phyloP scores from a whole-genome alignment of 2,113 vertebrate genomes.

The Clarias gariepinus region DNA sequence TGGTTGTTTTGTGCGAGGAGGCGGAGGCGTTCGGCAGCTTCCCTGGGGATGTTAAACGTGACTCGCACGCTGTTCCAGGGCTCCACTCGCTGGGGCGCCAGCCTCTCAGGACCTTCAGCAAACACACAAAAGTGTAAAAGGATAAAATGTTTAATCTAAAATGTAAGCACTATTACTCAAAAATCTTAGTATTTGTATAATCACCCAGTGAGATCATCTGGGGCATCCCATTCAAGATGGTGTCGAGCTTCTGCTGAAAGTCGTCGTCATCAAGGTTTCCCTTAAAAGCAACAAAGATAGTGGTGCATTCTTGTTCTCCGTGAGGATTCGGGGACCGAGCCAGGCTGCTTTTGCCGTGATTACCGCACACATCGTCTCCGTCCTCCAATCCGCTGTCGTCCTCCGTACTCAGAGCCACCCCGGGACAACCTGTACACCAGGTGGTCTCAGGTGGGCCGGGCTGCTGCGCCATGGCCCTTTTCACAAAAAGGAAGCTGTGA shows the following conservation, averaged over 20 bases:
- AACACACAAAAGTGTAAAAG: neutral
- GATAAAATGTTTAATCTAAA: neutral
- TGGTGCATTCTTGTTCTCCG: slow-evolving; percentile 70
- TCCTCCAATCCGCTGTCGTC: slow-evolving; percentile 86
- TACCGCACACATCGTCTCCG: slow-evolving; percentile 71
- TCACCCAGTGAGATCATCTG: slow-evolving; percentile 88
- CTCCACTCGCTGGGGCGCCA: slow-evolving; percentile 86
- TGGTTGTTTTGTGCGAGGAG: slow-evolving; percentile 95
- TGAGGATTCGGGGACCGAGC: slow-evolving; percentile 1
- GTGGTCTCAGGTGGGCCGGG: slow-evolving; percentile 62
- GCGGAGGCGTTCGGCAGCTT: slow-evolving; percentile 91
- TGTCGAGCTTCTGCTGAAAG: slow-evolving; percentile 85
- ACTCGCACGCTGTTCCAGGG: slow-evolving; percentile 98
- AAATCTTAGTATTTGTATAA: neutral
- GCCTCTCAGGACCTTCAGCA: slow-evolving; percentile 76
- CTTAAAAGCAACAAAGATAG: slow-evolving; percentile 89
- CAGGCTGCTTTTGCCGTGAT: slow-evolving; percentile 55
- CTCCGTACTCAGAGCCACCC: slow-evolving; percentile 77
- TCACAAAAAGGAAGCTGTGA: slow-evolving; percentile 56
- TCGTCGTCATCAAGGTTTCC: slow-evolving; percentile 91
- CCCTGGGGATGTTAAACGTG: slow-evolving; percentile 96
- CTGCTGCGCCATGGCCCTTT: slow-evolving; percentile 69
- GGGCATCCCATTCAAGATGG: slow-evolving; percentile 83
- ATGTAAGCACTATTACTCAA: neutral
- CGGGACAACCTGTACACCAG: slow-evolving; percentile 72